Conservation (phyloP, 2,888 invertebrate genomes). For the Gymnocheta viridis region DNA sequence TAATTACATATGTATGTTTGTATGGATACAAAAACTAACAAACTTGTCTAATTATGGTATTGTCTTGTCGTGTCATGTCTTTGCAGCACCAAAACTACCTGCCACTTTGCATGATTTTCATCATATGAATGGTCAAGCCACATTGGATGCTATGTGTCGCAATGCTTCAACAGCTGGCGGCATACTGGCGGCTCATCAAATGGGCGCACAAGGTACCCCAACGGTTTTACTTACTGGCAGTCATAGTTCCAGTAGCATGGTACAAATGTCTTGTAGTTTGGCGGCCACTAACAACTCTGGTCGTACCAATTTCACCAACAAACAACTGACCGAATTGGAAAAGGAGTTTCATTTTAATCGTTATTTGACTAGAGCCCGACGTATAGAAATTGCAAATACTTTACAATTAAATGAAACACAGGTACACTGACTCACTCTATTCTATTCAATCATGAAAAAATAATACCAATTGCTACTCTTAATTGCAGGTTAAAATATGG, state of each 20-base stretch:
- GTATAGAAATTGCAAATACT: constrained; percentile 98
- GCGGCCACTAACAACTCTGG: constrained; percentile 89
- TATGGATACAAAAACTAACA: constrained; percentile 66
- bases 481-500: constrained; percentile 92
- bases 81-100: constrained; percentile 86
- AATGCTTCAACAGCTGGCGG: constrained; percentile 62
- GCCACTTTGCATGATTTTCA: constrained; percentile 84
- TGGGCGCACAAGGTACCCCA: constrained; percentile 59
- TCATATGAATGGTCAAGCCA: constrained; percentile 75
- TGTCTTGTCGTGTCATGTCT: constrained; percentile 66
- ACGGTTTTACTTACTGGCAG: constrained; percentile 80
- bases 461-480: background rate
- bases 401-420: constrained; percentile 98
- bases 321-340: constrained; percentile 98
- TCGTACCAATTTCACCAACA: constrained; percentile 99
- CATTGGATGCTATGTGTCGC: constrained; percentile 67
- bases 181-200: constrained; percentile 65
- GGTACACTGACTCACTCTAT: constrained; percentile 75
- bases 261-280: constrained; percentile 72
- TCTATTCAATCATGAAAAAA: background rate
- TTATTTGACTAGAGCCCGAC: constrained; percentile 96
- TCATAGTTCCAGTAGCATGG: constrained; percentile 76
- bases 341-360: constrained; percentile 99
- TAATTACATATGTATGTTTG: background rate
- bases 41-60: constrained; percentile 67